Percentiles rank a stretch among this genome's conserved stretches.
Conservation (phyloP, 2,888 invertebrate species). For the Blera fallax region DNA sequence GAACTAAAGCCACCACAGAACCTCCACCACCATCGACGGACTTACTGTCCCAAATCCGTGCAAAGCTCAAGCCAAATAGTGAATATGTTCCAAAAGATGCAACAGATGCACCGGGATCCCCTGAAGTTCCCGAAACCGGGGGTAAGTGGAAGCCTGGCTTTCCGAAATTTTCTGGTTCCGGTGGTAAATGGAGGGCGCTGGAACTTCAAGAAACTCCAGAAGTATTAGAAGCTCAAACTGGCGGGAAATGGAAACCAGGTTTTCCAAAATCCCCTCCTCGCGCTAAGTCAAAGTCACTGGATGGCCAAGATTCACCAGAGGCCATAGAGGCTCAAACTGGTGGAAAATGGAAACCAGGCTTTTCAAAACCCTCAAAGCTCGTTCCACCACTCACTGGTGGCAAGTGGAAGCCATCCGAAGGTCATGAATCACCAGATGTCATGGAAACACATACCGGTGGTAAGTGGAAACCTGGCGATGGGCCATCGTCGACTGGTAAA, state of each 20-base stretch:
- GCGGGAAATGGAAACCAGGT: constrained; percentile 73
- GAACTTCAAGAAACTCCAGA: constrained; percentile 48
- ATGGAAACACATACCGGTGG: background rate
- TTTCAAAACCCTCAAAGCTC: background rate
- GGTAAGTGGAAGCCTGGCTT: constrained; percentile 72
- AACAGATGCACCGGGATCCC: background rate
- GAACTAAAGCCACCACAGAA: too few relatives aligned
- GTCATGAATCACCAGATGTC: background rate
- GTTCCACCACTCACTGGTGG: background rate
- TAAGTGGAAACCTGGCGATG: constrained; percentile 2
- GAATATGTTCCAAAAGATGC: background rate
- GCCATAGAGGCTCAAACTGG: background rate
- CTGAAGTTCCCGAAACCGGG: constrained; percentile 73
- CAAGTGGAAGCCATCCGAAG: background rate
- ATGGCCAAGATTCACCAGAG: background rate
- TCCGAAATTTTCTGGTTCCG: constrained; percentile 10
- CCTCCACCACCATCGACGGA: background rate
- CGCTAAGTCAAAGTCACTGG: background rate
- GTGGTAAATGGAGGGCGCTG: background rate
- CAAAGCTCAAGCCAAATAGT: constrained; percentile 1
- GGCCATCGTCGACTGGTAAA: background rate
- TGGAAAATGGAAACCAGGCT: constrained; percentile 21
- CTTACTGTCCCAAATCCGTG: background rate
- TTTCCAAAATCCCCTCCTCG: background rate
- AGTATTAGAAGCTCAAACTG: constrained; percentile 55